phyloP scores from a whole-genome alignment of 2,888 invertebrate species.

The Lasioglossum marginatum region DNA sequence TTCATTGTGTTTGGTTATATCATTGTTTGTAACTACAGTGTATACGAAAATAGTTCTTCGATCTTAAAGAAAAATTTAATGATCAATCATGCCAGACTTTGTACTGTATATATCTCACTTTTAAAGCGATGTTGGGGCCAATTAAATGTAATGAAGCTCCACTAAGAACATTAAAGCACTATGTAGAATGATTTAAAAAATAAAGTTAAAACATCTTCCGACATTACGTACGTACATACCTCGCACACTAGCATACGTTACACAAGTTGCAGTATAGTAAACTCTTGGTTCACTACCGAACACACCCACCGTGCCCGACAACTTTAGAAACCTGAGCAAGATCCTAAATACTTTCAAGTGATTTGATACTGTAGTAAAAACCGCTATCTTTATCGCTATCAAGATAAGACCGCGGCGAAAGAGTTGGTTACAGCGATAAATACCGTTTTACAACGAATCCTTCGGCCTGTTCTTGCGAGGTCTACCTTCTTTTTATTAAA shows the following conservation, averaged over 20 bases:
- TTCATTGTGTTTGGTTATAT: no score
- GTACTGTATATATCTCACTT: background rate
- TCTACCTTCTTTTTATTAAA: constrained; percentile 32
- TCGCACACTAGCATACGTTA: background rate
- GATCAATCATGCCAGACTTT: no score
- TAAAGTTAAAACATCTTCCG: background rate
- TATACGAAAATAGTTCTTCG: background rate
- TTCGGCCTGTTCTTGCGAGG: background rate
- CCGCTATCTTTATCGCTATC: background rate
- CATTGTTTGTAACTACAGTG: no score
- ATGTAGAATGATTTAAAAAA: background rate
- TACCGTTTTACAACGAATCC: background rate
- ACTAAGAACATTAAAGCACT: background rate
- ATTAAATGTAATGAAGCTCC: background rate
- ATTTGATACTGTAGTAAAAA: background rate
- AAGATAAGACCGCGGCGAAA: background rate
- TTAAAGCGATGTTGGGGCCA: background rate
- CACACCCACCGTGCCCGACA: background rate
- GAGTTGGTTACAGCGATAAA: background rate
- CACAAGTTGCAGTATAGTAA: background rate
- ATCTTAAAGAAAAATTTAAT: background rate
- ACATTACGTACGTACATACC: no score
- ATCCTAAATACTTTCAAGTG: background rate
- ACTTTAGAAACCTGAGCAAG: background rate
- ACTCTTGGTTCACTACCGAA: background rate